Conservation (phyloP, 92 coral and sea anemone genomes). For the Porites rus region DNA sequence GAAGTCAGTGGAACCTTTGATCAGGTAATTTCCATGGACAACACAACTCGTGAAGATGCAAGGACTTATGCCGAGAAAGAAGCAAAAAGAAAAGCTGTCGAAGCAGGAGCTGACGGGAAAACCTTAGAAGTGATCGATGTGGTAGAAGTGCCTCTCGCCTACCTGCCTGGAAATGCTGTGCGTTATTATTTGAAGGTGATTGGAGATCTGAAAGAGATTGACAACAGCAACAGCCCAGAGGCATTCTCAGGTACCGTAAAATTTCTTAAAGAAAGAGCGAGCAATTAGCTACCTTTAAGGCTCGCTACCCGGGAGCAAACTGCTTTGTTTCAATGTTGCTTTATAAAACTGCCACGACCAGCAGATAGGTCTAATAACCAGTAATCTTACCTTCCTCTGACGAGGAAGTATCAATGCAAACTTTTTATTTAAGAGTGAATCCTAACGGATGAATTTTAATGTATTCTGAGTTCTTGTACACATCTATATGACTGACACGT, state of each 20-base stretch:
- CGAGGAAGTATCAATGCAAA: too few relatives aligned
- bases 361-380: too few relatives aligned
- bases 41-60: conserved; percentile 66
- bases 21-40: conserved; percentile 62
- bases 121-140: conserved; percentile 72
- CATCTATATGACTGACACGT: too few relatives aligned
- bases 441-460: too few relatives aligned
- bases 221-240: not conserved
- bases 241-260: not conserved
- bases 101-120: conserved; percentile 72
- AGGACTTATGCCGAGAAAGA: conserved; percentile 38
- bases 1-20: conserved; percentile 86
- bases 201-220: conserved; percentile 72
- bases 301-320: too few relatives aligned
- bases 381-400: too few relatives aligned
- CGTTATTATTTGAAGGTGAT: conserved; percentile 80
- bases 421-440: too few relatives aligned
- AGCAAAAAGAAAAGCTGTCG: conserved; percentile 69
- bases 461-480: too few relatives aligned
- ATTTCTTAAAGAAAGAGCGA: too few relatives aligned
- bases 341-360: too few relatives aligned
- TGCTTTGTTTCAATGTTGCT: too few relatives aligned
- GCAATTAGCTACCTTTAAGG: too few relatives aligned
- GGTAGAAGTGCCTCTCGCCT: conserved; percentile 66
- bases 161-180: conserved; percentile 81